These are phyloP conservation scores for Danionella dracula DNA, from an alignment of 2,797 vertebrate genomes.

Conservation along the genomic window DNA sequence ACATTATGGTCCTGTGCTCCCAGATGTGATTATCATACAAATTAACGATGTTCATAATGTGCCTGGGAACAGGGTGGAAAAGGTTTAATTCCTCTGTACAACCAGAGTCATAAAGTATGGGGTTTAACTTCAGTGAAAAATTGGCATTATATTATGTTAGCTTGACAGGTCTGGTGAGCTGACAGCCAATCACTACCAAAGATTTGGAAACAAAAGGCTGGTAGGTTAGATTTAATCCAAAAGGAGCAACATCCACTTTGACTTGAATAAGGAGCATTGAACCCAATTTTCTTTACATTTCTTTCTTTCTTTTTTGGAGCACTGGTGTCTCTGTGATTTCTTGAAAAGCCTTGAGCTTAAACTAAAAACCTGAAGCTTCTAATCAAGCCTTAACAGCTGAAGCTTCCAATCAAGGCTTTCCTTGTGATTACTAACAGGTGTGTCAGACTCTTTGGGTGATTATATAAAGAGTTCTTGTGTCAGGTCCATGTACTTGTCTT, in stretches of 20 bases:
- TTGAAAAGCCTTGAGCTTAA: too few relatives aligned
- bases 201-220: constrained; percentile 57
- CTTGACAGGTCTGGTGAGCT: constrained; percentile 44
- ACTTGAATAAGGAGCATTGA: too few relatives aligned
- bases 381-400: not conserved
- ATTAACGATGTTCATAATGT: constrained; percentile 59
- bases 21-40: constrained; percentile 64
- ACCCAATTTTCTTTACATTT: too few relatives aligned
- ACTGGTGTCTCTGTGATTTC: too few relatives aligned
- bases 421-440: not conserved
- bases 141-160: not conserved
- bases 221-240: constrained; percentile 57
- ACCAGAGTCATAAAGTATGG: not conserved
- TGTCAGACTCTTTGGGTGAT: too few relatives aligned
- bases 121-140: not conserved
- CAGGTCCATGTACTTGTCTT: too few relatives aligned
- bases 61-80: constrained; percentile 38
- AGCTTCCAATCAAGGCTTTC: not conserved
- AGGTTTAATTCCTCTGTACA: constrained; percentile 33
- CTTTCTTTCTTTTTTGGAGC: too few relatives aligned
- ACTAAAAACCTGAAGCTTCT: too few relatives aligned
- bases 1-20: constrained; percentile 51
- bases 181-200: constrained; percentile 50
- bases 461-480: too few relatives aligned
- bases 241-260: too few relatives aligned